Base-by-base conservation (phyloP, 2,113 vertebrate species). In the Anolis sagrei region DNA sequence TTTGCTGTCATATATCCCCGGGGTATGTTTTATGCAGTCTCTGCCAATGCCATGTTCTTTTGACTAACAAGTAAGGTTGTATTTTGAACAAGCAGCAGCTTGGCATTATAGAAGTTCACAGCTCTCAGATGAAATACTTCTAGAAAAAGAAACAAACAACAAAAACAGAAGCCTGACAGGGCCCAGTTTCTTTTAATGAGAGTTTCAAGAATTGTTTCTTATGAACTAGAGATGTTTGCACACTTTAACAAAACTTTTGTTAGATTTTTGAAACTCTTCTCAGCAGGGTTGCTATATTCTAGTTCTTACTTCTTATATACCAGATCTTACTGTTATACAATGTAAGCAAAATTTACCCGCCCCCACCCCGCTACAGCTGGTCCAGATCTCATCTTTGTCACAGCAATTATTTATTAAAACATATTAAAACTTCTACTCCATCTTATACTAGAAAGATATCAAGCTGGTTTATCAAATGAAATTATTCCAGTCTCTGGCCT, bases 1-100 rank as follows among this genome's bases (percentile, higher is more conserved):
- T 62, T 83, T 83, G 58, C 72, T 54, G 25, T 73, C 77, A 79
- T 72, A 29, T 86, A 61, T 48, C 77, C 77, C 19, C 44, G 77
- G 54, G 78, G 69, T 80, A 36, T 86, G 77, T 51, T 80, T 86
- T 64, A 86, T 80, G 54, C 14, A 85, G 68, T 44, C 23, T 2
- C 54, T 73, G 77, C 78, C 70, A 80, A n/a, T 80, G 68, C 68
- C 68, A 62, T 64, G 29, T 36, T 18, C 51, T n/a, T 58, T 86
- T 80, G 7, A 10, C 29, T 73, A 80, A 80, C 29, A 34, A 77
- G 44, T 16, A 84, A 84, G 39, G 62, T n/a, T 77, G 62, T 70
- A 51, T 78, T 70, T 70, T 62, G 66, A 84, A 64, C 62, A 84
- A 64, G 75, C 48, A 21, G 21, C 32, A 21, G 11, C 48, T 69